These are phyloP conservation scores for Sphinx pinastri DNA, from an alignment of 2,888 invertebrate genomes.

Conservation along the genomic window DNA sequence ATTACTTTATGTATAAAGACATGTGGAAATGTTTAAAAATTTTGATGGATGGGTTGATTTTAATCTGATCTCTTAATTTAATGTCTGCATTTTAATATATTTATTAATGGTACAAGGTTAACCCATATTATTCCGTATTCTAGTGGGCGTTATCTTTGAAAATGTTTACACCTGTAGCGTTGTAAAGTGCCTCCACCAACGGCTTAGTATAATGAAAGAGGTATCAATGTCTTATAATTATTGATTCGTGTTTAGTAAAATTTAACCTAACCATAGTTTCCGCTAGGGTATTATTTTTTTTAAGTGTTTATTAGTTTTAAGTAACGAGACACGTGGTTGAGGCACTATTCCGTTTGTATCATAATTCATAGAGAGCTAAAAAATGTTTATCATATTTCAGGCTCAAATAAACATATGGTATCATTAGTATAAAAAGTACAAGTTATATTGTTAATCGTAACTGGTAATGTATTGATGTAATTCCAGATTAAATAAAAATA, in stretches of 20 bases:
- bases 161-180: conserved; percentile 2
- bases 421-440: conserved; percentile 61
- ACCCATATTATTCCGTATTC: conserved; percentile 44
- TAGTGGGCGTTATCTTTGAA: background rate
- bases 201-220: conserved; percentile 2
- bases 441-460: conserved; percentile 62
- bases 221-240: background rate
- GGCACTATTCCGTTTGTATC: conserved; percentile 8
- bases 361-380: background rate
- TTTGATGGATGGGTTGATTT: conserved; percentile 25
- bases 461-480: conserved; percentile 54
- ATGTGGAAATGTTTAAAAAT: conserved; percentile 7
- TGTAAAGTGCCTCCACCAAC: conserved; percentile 6
- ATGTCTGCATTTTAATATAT: conserved; percentile 49
- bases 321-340: background rate
- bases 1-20: conserved; percentile 3
- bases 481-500: conserved; percentile 57
- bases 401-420: conserved; percentile 30
- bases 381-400: conserved; percentile 17
- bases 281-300: conserved; percentile 11
- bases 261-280: conserved; percentile 8
- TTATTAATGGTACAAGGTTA: conserved; percentile 46
- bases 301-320: conserved; percentile 20
- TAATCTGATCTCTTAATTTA: conserved; percentile 33
- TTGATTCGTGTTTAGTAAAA: conserved; percentile 10